A percentile compares a stretch with the other conserved stretches of the same genome.
Evolutionary conservation across 2,888 invertebrate genomes (phyloP).

Genomic region (Drosophila lacicola): DNA sequence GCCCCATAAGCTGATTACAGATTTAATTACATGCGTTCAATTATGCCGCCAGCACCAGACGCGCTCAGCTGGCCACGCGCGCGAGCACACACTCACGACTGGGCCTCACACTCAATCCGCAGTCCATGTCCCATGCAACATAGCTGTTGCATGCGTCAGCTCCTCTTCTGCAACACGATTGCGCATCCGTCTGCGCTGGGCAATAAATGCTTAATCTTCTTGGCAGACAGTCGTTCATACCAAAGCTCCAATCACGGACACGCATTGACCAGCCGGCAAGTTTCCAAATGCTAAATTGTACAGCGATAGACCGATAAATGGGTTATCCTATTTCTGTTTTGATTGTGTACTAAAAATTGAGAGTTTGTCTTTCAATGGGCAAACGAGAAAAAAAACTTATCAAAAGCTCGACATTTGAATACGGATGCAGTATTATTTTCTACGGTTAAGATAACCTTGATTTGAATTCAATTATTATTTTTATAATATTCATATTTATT

Average conservation of each 20-base stretch:
- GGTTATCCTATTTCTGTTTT: background rate
- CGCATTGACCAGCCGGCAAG: background rate
- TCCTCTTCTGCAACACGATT: constrained; percentile 1
- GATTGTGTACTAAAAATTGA: background rate
- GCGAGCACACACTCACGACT: constrained; percentile 9
- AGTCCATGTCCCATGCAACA: background rate
- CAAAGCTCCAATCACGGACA: background rate
- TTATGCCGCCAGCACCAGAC: constrained; percentile 35
- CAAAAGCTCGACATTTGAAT: background rate
- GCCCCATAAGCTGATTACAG: constrained; percentile 65
- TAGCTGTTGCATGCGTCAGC: constrained; percentile 3
- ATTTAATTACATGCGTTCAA: constrained; percentile 58
- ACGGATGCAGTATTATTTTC: background rate
- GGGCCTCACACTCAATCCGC: background rate
- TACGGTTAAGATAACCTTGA: too few relatives aligned
- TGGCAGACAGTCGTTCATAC: background rate
- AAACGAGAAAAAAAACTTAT: too few relatives aligned
- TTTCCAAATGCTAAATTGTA: background rate
- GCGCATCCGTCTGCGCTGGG: constrained; percentile 21
- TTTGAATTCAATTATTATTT: too few relatives aligned
- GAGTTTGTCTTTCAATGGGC: background rate
- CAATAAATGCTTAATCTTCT: constrained; percentile 36
- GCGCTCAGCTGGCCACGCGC: constrained; percentile 6
- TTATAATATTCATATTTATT: too few relatives aligned
- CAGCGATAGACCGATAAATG: background rate